Conservation (phyloP, 1,140 invertebrate genomes). For the Heliothis virescens region DNA sequence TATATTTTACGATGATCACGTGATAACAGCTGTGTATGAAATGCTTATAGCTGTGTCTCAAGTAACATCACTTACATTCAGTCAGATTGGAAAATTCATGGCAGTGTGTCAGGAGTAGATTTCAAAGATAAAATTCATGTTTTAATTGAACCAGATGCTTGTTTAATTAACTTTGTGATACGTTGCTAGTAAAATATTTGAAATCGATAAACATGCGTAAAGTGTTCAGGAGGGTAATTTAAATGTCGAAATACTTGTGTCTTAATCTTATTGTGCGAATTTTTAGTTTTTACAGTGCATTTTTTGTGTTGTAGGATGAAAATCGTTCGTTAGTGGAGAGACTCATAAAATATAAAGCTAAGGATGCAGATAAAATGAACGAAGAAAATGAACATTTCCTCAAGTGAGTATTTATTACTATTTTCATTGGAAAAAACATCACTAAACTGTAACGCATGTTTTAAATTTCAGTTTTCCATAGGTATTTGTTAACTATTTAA, state of each 20-base stretch:
- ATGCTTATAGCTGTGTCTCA: constrained; percentile 67
- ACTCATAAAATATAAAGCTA: constrained; percentile 96
- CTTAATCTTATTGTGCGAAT: constrained; percentile 14
- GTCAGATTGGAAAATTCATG: constrained; percentile 66
- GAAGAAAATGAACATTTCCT: constrained; percentile 97
- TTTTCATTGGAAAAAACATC: constrained; percentile 46
- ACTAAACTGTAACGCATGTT: constrained; percentile 55
- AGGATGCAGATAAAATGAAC: constrained; percentile 97
- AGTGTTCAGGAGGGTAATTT: constrained; percentile 54
- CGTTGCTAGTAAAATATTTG: background rate
- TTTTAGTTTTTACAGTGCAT: constrained; percentile 45
- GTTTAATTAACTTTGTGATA: background rate
- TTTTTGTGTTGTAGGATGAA: constrained; percentile 91
- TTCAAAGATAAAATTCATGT: constrained; percentile 29
- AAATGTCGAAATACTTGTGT: background rate
- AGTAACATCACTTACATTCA: constrained; percentile 70
- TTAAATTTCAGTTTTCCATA: constrained; percentile 44
- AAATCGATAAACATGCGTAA: constrained; percentile 52
- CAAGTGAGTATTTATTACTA: constrained; percentile 87
- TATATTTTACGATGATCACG: constrained; percentile 75
- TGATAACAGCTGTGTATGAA: constrained; percentile 74
- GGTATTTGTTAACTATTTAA: constrained; percentile 46
- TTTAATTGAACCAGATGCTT: constrained; percentile 16
- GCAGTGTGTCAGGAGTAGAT: constrained; percentile 53
- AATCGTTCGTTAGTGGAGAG: constrained; percentile 95